Evolutionary conservation across 1,140 invertebrate species (phyloP), one percentile per base, ranked within the genome.

Genomic region (Sycophila sp.): DNA sequence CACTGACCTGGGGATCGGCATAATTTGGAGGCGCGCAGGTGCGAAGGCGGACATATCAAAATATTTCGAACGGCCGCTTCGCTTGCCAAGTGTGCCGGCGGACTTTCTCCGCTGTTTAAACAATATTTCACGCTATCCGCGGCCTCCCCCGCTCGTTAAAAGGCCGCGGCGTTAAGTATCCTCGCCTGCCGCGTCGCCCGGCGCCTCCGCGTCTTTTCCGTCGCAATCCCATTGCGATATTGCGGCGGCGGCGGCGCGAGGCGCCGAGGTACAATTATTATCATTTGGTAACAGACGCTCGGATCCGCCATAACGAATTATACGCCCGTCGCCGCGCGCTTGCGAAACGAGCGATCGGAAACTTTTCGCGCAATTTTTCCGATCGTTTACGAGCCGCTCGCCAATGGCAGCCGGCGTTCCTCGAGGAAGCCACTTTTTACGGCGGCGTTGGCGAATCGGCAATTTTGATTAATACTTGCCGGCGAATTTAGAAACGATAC

Each of bases 81-180:
- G 47, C 55, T 73, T 73, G 45, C 49, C 67, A 73, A 73, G 62
- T 73, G 24, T 71, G 69, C 45, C 62, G 67, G 17, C 66, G 63
- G 63, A 69, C 72, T 70, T 73, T 73, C 67, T 69, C 62, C 36
- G 32, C 34, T 62, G 66, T 71, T 75, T 73, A 49, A 74, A 76
- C 69, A 74, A 79, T 74, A 74, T 74, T 75, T 76, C 55, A 75
- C 58, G 51, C 56, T 66, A 51, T 64, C n/a, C 62, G 42, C 34
- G 49, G 66, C 58, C 69, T 67, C 60, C 45, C 34, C 30, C 19
- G 24, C 11, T 22, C n/a, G 58, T 63, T 64, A 51, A 65, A 65
- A 30, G 49, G 36, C n/a, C n/a, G n/a, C n/a, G n/a, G n/a, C 45
- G n/a, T 60, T 42, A 62, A 60, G 47, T 38, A 58, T 58, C 64